A percentile compares a stretch with the other conserved stretches of the same genome.
Evolutionary conservation across 2,888 invertebrate genomes (phyloP).

Genomic region (Sarcophaga rosellei): DNA sequence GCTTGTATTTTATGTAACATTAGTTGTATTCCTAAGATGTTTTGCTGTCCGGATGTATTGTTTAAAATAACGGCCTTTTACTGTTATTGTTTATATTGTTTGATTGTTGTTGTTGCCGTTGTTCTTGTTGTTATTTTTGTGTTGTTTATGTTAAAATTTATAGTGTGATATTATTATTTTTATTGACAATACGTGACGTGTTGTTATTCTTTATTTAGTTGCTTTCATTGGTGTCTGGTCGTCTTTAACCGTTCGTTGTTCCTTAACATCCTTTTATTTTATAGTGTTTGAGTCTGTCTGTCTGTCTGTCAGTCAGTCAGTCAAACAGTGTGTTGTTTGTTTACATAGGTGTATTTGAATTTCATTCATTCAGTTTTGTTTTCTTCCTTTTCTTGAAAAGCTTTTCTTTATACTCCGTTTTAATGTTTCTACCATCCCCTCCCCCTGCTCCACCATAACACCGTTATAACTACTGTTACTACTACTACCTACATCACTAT

Average conservation of each 20-base stretch:
- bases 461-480: neutral
- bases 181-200: constrained; percentile 80
- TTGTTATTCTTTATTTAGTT: constrained; percentile 71
- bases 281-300: neutral
- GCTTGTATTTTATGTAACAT: neutral
- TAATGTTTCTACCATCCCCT: no score
- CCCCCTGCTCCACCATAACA: constrained; percentile 9
- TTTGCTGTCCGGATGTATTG: constrained; percentile 39
- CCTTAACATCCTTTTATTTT: neutral
- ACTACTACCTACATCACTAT: neutral
- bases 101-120: neutral
- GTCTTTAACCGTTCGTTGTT: constrained; percentile 22
- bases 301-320: neutral
- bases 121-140: constrained; percentile 27
- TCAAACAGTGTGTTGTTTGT: neutral
- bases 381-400: neutral
- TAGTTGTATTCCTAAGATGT: neutral
- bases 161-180: constrained; percentile 79
- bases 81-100: constrained; percentile 22
- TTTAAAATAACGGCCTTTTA: constrained; percentile 55
- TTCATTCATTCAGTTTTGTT: constrained; percentile 3
- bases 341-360: constrained; percentile 30
- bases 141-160: constrained; percentile 74
- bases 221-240: constrained; percentile 42
- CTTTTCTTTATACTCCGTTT: constrained; percentile 3